Base-by-base conservation (phyloP, 2,797 vertebrate genomes). In the Cephalopachus bancanus region DNA sequence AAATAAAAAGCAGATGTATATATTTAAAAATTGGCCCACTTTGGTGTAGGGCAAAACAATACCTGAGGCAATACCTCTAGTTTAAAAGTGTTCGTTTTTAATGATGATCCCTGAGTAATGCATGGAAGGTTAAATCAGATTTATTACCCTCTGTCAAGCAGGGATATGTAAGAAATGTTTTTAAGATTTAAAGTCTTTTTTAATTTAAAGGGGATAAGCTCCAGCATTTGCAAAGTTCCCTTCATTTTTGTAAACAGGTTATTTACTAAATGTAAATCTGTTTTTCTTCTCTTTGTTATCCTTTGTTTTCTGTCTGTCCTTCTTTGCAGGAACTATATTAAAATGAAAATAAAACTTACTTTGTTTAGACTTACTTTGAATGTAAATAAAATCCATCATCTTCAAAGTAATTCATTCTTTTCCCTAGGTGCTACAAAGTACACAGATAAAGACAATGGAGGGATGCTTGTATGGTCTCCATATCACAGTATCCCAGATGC, bases 391-490 rank as follows among this genome's bases (percentile, higher is more conserved):
- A 59, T 53, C 83, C 30, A 10, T 78, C 26, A 14, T 93, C 97
- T 92, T 99, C 69, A 98, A 93, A 97, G 65, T 94, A 51, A 93
- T 91, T 71, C 28, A 72, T 97, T 87, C 98, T 97, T 98, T 95
- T 53, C 98, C 97, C 19, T 91, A 99, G 99, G 99, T 98, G 99
- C 99, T 91, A 99, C 99, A 57, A 99, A 99, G 97, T 99, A 99
- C 94, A 99, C 98, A 10, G 99, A 99, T 84, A 99, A 99, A 98
- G 99, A 99, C 98, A 99, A 99, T 93, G 99, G 99, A 81, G 99
- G 99, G 83, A 99, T 99, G 99, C 98, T 99, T 98, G 99, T 99
- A 67, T 99, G 99, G 99, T 99, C 99, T 97, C 99, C 99, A 0
- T 98, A 99, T 98, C 99, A 99, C 98, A 98, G 95, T 97, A 99